Base-by-base conservation (phyloP, 2,113 vertebrate genomes). In the Etheostoma spectabile region DNA sequence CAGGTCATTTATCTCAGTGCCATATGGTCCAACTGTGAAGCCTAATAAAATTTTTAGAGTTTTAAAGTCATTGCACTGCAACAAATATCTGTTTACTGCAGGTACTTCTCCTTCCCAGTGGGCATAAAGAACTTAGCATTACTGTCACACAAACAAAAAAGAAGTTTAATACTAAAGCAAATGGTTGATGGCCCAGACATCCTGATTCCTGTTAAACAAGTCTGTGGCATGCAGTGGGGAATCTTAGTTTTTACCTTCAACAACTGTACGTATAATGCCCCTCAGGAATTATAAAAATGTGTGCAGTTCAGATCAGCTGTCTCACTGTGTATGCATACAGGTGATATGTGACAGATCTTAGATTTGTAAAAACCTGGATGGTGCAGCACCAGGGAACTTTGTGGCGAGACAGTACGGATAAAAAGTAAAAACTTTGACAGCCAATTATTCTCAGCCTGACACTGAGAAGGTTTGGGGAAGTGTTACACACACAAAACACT, bases 1-100 rank as follows among this genome's bases (percentile, higher is more conserved):
- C 51, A 21, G 88, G 90, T 90, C 80, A 90, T 88, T 91, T 53
- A 63, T 63, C 74, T 62, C 74, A 1, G 63, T 24, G 8, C 88
- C 86, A 87, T 90, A 87, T 88, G 84, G 84, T 73, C 80, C 74
- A 52, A 68, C 80, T 87, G 80, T 67, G 79, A 82, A 49, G 52
- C 71, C 67, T 73, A 71, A 76, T 52, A 75, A 84, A 69, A 80
- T 86, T 87, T 88, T 81, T 83, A 57, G 79, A n/a, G n/a, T n/a
- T n/a, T n/a, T n/a, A n/a, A n/a, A 85, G 69, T 66, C 71, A 38
- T 21, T 62, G 46, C 57, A 73, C 21, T 18, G 18, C 35, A 76
- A 45, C 24, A 78, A 55, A 82, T 71, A 46, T 65, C 57, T 70
- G 49, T 67, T 68, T 52, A 56, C 24, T 13, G 30, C 33, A 52